Conservation (phyloP, 2,888 invertebrate genomes). For the Erebia epiphron region DNA sequence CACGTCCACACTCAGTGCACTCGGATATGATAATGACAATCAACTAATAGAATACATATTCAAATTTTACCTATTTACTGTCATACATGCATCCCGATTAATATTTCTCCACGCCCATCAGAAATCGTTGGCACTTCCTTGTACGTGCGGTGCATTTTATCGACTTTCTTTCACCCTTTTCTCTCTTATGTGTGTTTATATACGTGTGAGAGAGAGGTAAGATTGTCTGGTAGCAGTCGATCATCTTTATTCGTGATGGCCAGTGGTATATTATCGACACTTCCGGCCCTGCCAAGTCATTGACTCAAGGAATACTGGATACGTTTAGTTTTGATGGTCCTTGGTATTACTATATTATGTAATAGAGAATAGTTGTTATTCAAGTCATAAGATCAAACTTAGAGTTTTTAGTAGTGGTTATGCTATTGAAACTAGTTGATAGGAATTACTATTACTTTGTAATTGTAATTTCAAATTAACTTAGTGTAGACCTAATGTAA, state of each 20-base stretch:
- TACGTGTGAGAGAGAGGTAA: constrained; percentile 50
- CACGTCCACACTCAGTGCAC: constrained; percentile 22
- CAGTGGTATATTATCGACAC: constrained; percentile 76
- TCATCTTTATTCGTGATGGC: constrained; percentile 81
- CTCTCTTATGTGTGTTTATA: constrained; percentile 38
- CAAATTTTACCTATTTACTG: constrained; percentile 46
- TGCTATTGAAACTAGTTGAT: too few relatives aligned
- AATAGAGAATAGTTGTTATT: neutral
- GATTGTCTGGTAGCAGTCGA: constrained; percentile 71
- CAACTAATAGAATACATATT: constrained; percentile 45
- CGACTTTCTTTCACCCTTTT: constrained; percentile 53
- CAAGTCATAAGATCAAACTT: neutral
- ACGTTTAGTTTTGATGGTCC: constrained; percentile 26
- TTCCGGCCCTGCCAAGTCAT: constrained; percentile 75
- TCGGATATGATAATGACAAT: constrained; percentile 43
- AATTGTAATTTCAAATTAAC: too few relatives aligned
- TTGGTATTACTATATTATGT: constrained; percentile 12
- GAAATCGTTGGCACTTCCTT: constrained; percentile 77
- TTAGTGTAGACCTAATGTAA: too few relatives aligned
- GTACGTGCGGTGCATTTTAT: constrained; percentile 77
- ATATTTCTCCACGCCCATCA: constrained; percentile 72
- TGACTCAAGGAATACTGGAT: constrained; percentile 57
- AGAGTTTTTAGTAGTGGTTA: too few relatives aligned
- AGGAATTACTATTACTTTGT: too few relatives aligned
- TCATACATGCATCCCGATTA: constrained; percentile 57